These are phyloP conservation scores for Neomonachus schauinslandi DNA, from an alignment of 2,113 vertebrate genomes.

Conservation along the genomic window DNA sequence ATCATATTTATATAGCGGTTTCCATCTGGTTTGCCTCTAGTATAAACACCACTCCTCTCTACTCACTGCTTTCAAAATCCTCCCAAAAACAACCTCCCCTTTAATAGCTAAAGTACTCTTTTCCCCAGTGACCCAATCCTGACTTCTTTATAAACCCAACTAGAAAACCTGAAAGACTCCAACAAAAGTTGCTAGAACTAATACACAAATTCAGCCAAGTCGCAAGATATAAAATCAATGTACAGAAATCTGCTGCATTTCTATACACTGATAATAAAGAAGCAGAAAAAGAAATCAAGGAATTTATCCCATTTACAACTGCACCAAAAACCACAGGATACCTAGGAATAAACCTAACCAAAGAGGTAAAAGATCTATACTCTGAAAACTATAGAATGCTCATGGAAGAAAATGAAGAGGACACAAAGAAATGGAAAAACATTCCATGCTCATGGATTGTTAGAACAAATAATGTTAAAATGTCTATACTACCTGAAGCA, in stretches of 20 bases:
- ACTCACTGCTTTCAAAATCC: conserved; percentile 12
- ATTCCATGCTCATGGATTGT: not conserved
- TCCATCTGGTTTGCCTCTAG: not conserved
- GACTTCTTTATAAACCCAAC: conserved; percentile 22
- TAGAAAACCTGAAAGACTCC: not conserved
- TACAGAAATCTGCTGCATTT: not conserved
- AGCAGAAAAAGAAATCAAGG: not conserved
- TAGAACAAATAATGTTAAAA: not conserved
- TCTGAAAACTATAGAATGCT: not conserved
- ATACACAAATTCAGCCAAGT: not conserved
- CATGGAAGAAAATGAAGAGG: not conserved
- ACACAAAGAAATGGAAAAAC: not conserved
- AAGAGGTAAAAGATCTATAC: not conserved
- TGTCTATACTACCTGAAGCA: not conserved
- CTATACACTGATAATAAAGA: not conserved
- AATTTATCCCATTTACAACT: not conserved
- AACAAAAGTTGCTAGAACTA: not conserved
- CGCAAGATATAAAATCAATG: not conserved
- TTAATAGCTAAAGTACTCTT: not conserved
- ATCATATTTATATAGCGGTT: not conserved
- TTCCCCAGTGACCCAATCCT: not conserved
- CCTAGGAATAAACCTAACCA: not conserved
- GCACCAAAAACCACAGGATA: not conserved
- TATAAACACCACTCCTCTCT: not conserved
- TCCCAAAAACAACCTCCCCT: not conserved